These are phyloP conservation scores for Pagrus major DNA, from an alignment of 2,113 vertebrate species.

Conservation along the genomic window DNA sequence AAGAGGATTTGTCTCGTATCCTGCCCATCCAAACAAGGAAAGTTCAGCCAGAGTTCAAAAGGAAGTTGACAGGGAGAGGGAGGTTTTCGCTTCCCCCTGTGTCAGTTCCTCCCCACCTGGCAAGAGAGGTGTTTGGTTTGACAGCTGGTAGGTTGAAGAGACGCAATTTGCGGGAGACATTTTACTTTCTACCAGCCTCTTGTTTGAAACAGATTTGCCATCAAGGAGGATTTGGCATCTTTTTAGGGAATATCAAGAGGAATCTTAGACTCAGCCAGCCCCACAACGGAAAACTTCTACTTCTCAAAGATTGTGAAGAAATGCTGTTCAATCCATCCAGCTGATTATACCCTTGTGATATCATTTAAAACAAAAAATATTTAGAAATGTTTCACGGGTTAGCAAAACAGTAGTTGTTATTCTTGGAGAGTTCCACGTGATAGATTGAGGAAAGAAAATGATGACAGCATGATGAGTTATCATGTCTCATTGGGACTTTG, in stretches of 20 bases:
- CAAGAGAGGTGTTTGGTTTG: conserved; percentile 48
- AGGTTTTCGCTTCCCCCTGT: conserved; percentile 22
- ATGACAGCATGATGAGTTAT: background rate
- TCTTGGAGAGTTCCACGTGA: background rate
- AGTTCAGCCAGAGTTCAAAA: conserved; percentile 76
- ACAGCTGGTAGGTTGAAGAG: conserved; percentile 56
- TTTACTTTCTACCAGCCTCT: conserved; percentile 7
- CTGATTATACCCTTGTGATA: background rate
- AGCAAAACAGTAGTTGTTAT: background rate
- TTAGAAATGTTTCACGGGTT: background rate
- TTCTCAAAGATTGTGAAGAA: conserved; percentile 27
- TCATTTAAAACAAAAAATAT: background rate
- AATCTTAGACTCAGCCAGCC: conserved; percentile 28
- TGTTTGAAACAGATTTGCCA: conserved; percentile 36
- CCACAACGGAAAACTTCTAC: conserved; percentile 1
- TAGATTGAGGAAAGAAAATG: background rate
- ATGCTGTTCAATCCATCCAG: background rate
- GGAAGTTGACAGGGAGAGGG: conserved; percentile 53
- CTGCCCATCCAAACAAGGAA: conserved; percentile 54
- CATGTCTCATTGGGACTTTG: conserved; percentile 5
- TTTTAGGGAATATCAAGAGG: conserved; percentile 28
- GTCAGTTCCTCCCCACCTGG: conserved; percentile 56
- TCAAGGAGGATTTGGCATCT: conserved; percentile 36
- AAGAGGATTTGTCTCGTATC: conserved; percentile 48
- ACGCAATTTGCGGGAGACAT: background rate